Evolutionary conservation across 2,113 vertebrate species (phyloP).

Genomic region (Microcebus jonahi): DNA sequence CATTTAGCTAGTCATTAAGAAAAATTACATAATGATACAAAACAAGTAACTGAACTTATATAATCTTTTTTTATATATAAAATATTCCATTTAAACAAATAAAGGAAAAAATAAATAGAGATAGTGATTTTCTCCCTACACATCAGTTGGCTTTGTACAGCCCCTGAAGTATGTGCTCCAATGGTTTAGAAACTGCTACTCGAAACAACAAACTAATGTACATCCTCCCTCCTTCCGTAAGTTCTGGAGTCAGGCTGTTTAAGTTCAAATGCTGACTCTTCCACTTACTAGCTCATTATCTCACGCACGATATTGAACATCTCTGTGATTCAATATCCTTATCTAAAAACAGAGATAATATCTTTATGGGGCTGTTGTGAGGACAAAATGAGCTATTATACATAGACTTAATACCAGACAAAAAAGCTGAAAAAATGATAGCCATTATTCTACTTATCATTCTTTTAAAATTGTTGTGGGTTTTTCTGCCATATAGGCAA

Average conservation of each 20-base stretch:
- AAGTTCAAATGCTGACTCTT: not conserved
- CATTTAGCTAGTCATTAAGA: not conserved
- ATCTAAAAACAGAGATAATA: not conserved
- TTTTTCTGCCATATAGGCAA: not conserved
- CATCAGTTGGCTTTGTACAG: not conserved
- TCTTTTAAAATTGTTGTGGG: not conserved
- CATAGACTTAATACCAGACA: not conserved
- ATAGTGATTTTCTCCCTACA: not conserved
- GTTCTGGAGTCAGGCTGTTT: not conserved
- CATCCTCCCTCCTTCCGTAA: not conserved
- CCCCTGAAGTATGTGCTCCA: not conserved
- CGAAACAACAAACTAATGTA: not conserved
- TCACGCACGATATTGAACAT: not conserved
- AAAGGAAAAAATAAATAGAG: not conserved
- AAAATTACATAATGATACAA: not conserved
- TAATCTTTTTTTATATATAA: not conserved
- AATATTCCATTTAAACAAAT: not conserved
- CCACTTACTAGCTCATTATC: not conserved
- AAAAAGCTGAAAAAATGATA: slow-evolving; percentile 7
- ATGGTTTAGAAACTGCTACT: not conserved
- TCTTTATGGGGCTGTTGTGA: not conserved
- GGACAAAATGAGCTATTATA: not conserved
- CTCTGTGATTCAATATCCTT: not conserved
- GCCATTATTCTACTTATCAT: not conserved
- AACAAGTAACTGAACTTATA: not conserved